Evolutionary conservation across 2,888 invertebrate species (phyloP), one percentile per base, ranked within the genome.

Genomic region (Sinopyrophorus schimmeli): DNA sequence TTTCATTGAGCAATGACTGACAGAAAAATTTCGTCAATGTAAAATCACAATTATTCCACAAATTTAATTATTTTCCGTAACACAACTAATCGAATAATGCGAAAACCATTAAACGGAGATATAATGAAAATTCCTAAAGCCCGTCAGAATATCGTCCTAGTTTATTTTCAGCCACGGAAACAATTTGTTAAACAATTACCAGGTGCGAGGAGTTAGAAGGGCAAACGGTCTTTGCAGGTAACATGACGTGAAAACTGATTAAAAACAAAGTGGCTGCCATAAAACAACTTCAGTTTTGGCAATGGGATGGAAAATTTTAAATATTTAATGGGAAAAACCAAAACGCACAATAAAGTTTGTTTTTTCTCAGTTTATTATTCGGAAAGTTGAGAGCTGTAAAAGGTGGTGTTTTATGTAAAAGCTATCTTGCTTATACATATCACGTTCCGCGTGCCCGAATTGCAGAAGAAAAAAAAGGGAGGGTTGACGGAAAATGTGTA

Each of bases 351-450:
- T 11, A 24, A 24, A 24, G 11, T 10, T 24, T 24, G 24, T 24
- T 10, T 24, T 10, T 24, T 24, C 24, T 10, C 24, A 24, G 24
- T 24, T 24, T 24, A 24, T 24, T 24, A 24, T 24, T 24, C 24
- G 2, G 24, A 24, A 24, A 24, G 24, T 9, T 24, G 24, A 9
- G n/a, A n/a, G n/a, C n/a, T n/a, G 24, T 24, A 24, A n/a, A n/a
- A n/a, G 24, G 24, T 10, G 24, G 9, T 24, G 15, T 28, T 28
- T 28, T 14, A 28, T 14, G n/a, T 6, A n/a, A 15, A 15, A 3
- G 3, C 17, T 12, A 28, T 28, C 28, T 28, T 11, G 28, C 12
- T 28, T 28, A n/a, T n/a, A 28, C 28, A 28, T 15, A 28, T 28
- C 28, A 28, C 28, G 28, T 14, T 28, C 28, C 24, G 24, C 7